Evolutionary conservation across 1,140 invertebrate species (phyloP).

Genomic region (Pomacea maculata): DNA sequence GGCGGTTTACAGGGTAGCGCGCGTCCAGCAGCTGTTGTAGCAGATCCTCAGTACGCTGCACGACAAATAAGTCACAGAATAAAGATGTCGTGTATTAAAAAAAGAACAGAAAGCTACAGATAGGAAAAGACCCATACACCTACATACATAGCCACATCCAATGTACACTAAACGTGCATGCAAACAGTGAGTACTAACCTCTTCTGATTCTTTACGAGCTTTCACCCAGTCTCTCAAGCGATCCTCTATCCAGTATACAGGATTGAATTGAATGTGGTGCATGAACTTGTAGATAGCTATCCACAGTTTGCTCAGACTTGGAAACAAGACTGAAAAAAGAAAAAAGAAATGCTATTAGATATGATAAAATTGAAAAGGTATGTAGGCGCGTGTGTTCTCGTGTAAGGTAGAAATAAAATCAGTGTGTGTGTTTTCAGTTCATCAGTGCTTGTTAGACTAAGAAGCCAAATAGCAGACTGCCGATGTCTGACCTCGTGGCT

Average conservation of each 20-base stretch:
- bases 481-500: too few relatives aligned
- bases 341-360: not conserved
- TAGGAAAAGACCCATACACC: too few relatives aligned
- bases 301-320: conserved; percentile 48
- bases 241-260: conserved; percentile 58
- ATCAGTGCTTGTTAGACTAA: too few relatives aligned
- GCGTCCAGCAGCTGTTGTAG: conserved; percentile 39
- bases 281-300: conserved; percentile 50
- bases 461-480: too few relatives aligned
- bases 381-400: too few relatives aligned
- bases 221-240: conserved; percentile 39
- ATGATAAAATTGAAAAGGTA: not conserved
- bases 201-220: conserved; percentile 37
- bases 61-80: not conserved
- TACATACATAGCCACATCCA: too few relatives aligned
- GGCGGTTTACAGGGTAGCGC: conserved; percentile 10
- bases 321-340: conserved; percentile 54
- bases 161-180: too few relatives aligned
- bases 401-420: too few relatives aligned
- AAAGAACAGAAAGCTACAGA: too few relatives aligned
- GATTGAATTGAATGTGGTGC: conserved; percentile 49
- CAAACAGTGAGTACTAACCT: conserved; percentile 24
- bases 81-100: too few relatives aligned
- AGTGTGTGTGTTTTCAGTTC: too few relatives aligned
- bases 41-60: conserved; percentile 22